Conservation (phyloP, 2,113 vertebrate genomes). For the Stigmatopora argus region DNA sequence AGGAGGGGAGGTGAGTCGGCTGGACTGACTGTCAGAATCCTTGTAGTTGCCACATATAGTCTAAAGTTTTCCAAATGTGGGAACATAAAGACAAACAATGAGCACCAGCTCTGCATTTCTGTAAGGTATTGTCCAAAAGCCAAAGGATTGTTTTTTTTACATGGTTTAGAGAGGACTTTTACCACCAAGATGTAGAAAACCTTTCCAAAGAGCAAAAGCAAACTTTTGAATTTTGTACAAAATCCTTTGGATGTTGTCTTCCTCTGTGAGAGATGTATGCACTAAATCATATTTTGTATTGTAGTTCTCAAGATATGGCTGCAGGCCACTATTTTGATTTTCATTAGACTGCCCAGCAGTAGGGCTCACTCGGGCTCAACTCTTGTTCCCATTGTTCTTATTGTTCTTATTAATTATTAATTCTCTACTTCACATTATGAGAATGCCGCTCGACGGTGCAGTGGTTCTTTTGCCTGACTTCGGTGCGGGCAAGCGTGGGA, state of each 20-base stretch:
- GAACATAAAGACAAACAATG: neutral
- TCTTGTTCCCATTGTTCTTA: too few species aligned
- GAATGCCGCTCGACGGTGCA: too few species aligned
- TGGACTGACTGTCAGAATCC: slow-evolving; percentile 28
- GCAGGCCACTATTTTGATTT: neutral
- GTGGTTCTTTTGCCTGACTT: too few species aligned
- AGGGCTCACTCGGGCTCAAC: neutral
- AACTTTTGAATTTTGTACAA: neutral
- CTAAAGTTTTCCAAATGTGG: neutral
- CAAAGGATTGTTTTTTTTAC: neutral
- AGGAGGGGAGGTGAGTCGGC: slow-evolving; percentile 33
- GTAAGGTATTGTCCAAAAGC: neutral
- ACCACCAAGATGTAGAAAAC: neutral
- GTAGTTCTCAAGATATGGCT: neutral
- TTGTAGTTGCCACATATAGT: neutral
- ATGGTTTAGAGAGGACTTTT: neutral
- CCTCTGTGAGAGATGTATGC: neutral
- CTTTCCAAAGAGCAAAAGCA: neutral
- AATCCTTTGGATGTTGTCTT: neutral
- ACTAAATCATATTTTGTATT: neutral
- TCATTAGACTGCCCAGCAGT: neutral
- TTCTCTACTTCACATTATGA: neutral
- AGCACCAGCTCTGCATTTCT: neutral
- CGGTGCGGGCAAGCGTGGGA: too few species aligned
- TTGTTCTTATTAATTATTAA: neutral